These are phyloP conservation scores for Ornithorhynchus anatinus DNA, from an alignment of 2,113 vertebrate genomes.

Conservation along the genomic window DNA sequence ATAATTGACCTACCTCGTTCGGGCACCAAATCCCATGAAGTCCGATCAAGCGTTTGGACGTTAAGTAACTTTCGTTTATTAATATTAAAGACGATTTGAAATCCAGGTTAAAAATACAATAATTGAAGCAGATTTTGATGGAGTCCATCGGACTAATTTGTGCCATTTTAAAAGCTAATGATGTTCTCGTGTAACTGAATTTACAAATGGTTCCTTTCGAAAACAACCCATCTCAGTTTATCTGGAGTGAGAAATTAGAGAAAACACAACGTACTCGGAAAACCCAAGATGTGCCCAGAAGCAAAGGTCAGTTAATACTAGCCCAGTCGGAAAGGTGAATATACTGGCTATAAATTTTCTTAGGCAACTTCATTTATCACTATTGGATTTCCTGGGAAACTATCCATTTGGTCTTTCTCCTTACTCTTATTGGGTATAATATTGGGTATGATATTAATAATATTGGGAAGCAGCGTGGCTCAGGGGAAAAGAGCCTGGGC, in stretches of 20 bases:
- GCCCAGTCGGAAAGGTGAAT: not conserved
- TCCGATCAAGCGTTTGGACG: not conserved
- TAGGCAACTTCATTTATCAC: not conserved
- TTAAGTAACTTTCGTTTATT: not conserved
- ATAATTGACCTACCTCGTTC: not conserved
- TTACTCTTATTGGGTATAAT: too few relatives aligned
- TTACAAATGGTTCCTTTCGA: not conserved
- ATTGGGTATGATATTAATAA: too few relatives aligned
- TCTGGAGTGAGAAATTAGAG: constrained; percentile 12
- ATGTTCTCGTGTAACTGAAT: constrained; percentile 27
- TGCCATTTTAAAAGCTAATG: constrained; percentile 28
- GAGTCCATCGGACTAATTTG: constrained; percentile 14
- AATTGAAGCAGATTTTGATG: constrained; percentile 21
- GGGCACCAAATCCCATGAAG: not conserved
- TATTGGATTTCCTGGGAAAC: not conserved
- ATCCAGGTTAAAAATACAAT: constrained; percentile 11
- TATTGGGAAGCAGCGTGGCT: too few relatives aligned
- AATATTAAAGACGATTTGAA: constrained; percentile 18
- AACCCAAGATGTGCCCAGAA: not conserved
- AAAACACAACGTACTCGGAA: not conserved
- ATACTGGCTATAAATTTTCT: not conserved
- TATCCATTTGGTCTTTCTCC: not conserved
- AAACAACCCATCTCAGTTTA: constrained; percentile 13
- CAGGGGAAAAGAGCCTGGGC: too few relatives aligned
- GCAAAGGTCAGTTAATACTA: not conserved